phyloP scores from a whole-genome alignment of 2,888 invertebrate species.

The Microctonus aethiopoides region DNA sequence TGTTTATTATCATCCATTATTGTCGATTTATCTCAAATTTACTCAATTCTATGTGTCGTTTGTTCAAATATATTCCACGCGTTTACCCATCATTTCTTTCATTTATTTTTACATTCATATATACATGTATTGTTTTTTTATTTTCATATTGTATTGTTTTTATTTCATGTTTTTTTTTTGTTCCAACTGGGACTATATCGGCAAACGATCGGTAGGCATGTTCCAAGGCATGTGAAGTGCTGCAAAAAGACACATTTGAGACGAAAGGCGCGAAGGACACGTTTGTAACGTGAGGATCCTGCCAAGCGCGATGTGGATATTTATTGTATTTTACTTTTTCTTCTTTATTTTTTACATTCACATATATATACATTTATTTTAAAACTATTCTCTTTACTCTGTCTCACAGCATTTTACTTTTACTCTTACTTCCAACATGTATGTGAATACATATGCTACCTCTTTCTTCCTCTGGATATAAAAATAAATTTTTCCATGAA shows the following conservation, averaged over 20 bases:
- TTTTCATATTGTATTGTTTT: neutral
- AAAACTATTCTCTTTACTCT: neutral
- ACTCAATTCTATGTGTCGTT: neutral
- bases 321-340: conserved; percentile 24
- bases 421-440: neutral
- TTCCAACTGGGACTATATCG: conserved; percentile 5
- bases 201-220: conserved; percentile 22
- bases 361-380: no score
- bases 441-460: neutral
- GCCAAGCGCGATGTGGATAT: conserved; percentile 29
- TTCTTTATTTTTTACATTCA: neutral
- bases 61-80: conserved; percentile 12
- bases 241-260: conserved; percentile 26
- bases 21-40: neutral
- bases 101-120: neutral
- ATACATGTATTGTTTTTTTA: neutral
- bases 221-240: neutral
- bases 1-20: neutral
- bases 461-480: no score
- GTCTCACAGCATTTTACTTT: neutral
- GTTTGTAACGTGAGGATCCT: conserved; percentile 34
- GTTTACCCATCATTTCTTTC: neutral
- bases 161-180: neutral
- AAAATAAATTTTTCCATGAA: conserved; percentile 17
- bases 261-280: conserved; percentile 32